Evolutionary conservation across 2,797 vertebrate genomes (phyloP), one percentile per base, ranked within the genome.

Genomic region (Artibeus lituratus): DNA sequence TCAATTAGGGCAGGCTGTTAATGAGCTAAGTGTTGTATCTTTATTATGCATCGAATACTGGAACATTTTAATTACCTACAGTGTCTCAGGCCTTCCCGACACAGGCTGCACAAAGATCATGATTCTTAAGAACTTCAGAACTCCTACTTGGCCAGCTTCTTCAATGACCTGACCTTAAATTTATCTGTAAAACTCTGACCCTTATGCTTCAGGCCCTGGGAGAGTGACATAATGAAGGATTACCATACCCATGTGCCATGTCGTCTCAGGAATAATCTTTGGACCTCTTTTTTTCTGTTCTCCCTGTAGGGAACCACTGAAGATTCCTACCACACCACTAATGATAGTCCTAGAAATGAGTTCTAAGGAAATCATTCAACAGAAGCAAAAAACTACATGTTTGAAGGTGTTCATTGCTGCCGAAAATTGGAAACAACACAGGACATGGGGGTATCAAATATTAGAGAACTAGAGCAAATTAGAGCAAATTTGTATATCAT

Each of bases 21-120:
- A 91, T 95, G 96, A 94, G 76, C 65, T 90, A 92, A 95, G 90
- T 42, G 65, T 47, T 81, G 0, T 96, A 92, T 97, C 95, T 97
- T 94, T 91, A 97, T 95, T 96, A 95, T 92, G 70, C 87, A 95
- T 94, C 91, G 65, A 69, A 80, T 59, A 49, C 87, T 95, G 91
- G 77, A 86, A 77, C 65, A 82, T 44, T 21, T 84, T 87, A 90
- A 47, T 47, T 62, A 29, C 51, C 62, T 67, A 7, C n/a, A 9
- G 26, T 76, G 49, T 97, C 92, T 91, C 69, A 83, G 87, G 39
- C 16, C 91, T 97, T 97, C 88, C 76, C 24, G 5, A 35, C 19
- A 59, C 29, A 78, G 26, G 35, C 35, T 94, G 12, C n/a, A 57
- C 67, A 70, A 85, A 87, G 80, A 83, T 42, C 24, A 24, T 10